Conservation (phyloP, 2,113 vertebrate genomes). For the Mirza zaza region DNA sequence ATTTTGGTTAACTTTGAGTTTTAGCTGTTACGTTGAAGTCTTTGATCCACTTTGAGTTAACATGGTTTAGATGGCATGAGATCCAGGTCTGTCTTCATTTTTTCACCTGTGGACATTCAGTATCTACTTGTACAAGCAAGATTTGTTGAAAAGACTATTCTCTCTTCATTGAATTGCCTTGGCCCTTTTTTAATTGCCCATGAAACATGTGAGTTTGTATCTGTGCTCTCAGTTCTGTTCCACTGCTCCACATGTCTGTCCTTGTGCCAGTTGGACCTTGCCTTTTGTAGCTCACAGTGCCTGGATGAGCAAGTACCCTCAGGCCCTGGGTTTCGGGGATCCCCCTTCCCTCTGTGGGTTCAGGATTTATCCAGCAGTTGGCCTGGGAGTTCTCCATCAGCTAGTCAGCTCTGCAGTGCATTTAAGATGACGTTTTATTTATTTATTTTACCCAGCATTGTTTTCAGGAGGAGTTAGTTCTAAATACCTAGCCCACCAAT, state of each 20-base stretch:
- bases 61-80: background rate
- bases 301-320: background rate
- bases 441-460: background rate
- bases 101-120: background rate
- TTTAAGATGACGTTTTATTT: background rate
- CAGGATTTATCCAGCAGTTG: background rate
- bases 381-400: background rate
- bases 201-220: background rate
- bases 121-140: background rate
- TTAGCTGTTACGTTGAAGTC: background rate
- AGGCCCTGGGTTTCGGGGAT: background rate
- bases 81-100: background rate
- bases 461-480: conserved; percentile 1
- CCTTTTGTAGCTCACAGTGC: background rate
- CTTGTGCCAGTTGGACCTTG: background rate
- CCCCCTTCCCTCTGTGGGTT: background rate
- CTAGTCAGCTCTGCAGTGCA: background rate
- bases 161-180: background rate
- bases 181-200: background rate
- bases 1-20: too few relatives aligned
- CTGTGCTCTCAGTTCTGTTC: background rate
- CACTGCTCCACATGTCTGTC: accelerated
- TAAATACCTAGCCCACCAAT: background rate
- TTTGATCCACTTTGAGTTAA: background rate
- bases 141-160: background rate